phyloP scores from a whole-genome alignment of 2,888 invertebrate genomes.

The Pedicia rivosa region DNA sequence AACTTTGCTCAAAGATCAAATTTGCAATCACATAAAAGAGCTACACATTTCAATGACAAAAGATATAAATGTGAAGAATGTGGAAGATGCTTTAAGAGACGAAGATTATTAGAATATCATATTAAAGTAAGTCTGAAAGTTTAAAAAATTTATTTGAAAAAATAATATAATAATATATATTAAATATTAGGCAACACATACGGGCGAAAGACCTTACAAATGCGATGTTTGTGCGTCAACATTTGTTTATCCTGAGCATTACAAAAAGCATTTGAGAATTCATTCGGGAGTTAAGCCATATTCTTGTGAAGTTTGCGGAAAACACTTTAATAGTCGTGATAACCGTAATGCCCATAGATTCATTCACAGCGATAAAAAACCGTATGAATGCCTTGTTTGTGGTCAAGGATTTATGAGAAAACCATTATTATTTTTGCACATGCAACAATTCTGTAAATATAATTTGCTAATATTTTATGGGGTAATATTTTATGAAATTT shows the following conservation, averaged over 20 bases:
- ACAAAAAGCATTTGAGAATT: conserved; percentile 61
- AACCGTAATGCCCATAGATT: conserved; percentile 74
- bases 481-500: conserved; percentile 1
- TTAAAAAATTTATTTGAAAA: no score
- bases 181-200: conserved; percentile 53
- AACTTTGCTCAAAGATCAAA: conserved; percentile 71
- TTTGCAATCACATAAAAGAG: conserved; percentile 61
- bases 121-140: conserved; percentile 58
- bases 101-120: conserved; percentile 60
- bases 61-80: conserved; percentile 55
- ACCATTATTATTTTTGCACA: conserved; percentile 58
- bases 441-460: conserved; percentile 35
- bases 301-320: conserved; percentile 64
- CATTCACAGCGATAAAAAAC: conserved; percentile 73
- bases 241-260: conserved; percentile 70
- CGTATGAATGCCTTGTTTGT: conserved; percentile 68
- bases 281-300: conserved; percentile 66
- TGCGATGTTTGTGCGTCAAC: conserved; percentile 59
- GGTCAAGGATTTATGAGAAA: conserved; percentile 74
- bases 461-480: conserved; percentile 23
- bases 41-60: conserved; percentile 63
- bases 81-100: conserved; percentile 51
- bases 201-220: conserved; percentile 59
- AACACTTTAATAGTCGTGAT: conserved; percentile 68
- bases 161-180: no score